Evolutionary conservation across 1,140 invertebrate genomes (phyloP), one percentile per base, ranked within the genome.

Genomic region (Drosophila nikananu): DNA sequence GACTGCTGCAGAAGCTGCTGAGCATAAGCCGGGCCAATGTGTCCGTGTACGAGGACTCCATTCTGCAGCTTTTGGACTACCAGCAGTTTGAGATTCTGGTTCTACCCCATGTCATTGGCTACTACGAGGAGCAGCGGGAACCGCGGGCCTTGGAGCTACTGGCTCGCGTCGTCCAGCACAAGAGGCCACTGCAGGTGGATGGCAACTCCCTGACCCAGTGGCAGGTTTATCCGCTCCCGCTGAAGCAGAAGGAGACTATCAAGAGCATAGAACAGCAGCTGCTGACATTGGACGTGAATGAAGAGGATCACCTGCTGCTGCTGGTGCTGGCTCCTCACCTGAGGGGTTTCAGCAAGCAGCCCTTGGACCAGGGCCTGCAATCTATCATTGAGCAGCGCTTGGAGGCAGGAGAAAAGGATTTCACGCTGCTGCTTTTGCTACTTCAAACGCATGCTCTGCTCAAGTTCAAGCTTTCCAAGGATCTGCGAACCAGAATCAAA

Each of bases 71-170:
- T 2, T 94, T 95, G 32, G 89, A 94, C 51, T 96, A 96, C 91
- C 94, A 95, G 8, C 95, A 95, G 49, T 97, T 97, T 92, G 96
- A 97, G 91, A 94, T 95, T 52, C 93, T 97, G 52, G 94, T 98
- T 60, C 91, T 98, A 58, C 96, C 97, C 1, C 93, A 94, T 41
- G 94, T 97, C 39, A 80, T 97, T 15, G 93, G 94, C 13, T 95
- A 94, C 82, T 95, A 95, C 75, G 91, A 95, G n/a, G 82, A 94
- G 57, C 92, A 93, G 25, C 94, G 96, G 46, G 94, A 95, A 76
- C 77, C 91, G 70, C 83, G 94, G 57, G 91, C 94, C 3, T 93
- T 97, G 72, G 84, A 94, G 37, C 93, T 97, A 17, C 91, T 97
- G 17, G 94, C 95, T 2, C 95, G 96, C 84, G 94, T 98, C 39